These are phyloP conservation scores for Epinephelus moara DNA, from an alignment of 2,113 vertebrate genomes.

Conservation along the genomic window DNA sequence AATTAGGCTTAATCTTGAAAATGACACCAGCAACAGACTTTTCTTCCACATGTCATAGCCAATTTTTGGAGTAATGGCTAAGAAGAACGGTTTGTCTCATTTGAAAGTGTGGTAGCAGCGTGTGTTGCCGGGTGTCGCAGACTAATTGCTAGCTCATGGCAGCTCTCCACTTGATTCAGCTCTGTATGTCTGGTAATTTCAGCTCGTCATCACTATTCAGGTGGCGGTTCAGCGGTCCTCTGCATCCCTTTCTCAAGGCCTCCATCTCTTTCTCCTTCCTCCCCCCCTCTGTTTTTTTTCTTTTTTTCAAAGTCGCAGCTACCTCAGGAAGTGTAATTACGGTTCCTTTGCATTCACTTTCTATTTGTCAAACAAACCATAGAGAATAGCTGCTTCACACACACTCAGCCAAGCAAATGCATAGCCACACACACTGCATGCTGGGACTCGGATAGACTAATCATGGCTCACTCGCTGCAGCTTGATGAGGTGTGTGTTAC, in stretches of 20 bases:
- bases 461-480: constrained; percentile 58
- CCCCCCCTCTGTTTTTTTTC: not conserved
- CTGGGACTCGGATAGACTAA: constrained; percentile 67
- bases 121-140: constrained; percentile 4
- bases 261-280: not conserved
- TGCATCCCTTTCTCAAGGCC: constrained; percentile 4
- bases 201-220: constrained; percentile 55
- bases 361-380: constrained; percentile 68
- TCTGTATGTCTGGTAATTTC: constrained; percentile 45
- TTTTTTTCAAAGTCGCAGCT: constrained; percentile 10
- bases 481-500: constrained; percentile 64
- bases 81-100: constrained; percentile 33
- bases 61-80: not conserved
- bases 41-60: not conserved
- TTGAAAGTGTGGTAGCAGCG: constrained; percentile 20
- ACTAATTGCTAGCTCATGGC: constrained; percentile 62
- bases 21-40: constrained; percentile 12
- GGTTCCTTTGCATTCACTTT: constrained; percentile 48
- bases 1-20: constrained; percentile 58
- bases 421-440: constrained; percentile 38
- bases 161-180: constrained; percentile 53
- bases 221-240: constrained; percentile 3
- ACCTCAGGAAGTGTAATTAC: constrained; percentile 61
- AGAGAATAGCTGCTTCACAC: constrained; percentile 50
- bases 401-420: constrained; percentile 34